Conservation (phyloP, 92 coral and sea anemone species). For the Siderastrea siderea region DNA sequence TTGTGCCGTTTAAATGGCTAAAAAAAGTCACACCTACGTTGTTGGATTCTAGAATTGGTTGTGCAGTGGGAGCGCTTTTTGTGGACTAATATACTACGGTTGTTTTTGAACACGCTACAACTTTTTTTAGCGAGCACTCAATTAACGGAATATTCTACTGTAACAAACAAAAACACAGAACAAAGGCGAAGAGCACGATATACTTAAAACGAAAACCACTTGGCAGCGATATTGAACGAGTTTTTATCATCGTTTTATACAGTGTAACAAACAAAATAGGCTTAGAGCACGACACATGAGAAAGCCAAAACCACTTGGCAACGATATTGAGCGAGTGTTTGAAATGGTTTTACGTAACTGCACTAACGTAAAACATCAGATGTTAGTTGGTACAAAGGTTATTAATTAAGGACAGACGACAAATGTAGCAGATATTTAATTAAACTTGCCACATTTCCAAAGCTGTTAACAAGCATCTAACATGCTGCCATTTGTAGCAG, state of each 20-base stretch:
- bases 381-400: neutral
- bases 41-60: too few species aligned
- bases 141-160: neutral
- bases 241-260: too few species aligned
- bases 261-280: neutral
- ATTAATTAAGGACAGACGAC: neutral
- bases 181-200: neutral
- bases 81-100: too few species aligned
- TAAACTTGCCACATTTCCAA: constrained; percentile 14
- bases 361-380: neutral
- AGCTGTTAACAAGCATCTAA: constrained; percentile 31
- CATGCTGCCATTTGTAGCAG: neutral
- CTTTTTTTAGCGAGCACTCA: too few species aligned
- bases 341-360: neutral
- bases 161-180: neutral
- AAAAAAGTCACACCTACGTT: too few species aligned
- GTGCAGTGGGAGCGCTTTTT: too few species aligned
- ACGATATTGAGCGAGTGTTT: neutral
- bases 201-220: neutral
- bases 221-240: too few species aligned
- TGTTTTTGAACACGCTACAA: too few species aligned
- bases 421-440: neutral
- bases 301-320: neutral
- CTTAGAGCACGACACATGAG: neutral
- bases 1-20: too few species aligned